Percentiles rank a stretch among this genome's conserved stretches.
These are phyloP conservation scores for Poeciliopsis presidionis DNA, from an alignment of 2,797 vertebrate genomes.

Conservation along the genomic window DNA sequence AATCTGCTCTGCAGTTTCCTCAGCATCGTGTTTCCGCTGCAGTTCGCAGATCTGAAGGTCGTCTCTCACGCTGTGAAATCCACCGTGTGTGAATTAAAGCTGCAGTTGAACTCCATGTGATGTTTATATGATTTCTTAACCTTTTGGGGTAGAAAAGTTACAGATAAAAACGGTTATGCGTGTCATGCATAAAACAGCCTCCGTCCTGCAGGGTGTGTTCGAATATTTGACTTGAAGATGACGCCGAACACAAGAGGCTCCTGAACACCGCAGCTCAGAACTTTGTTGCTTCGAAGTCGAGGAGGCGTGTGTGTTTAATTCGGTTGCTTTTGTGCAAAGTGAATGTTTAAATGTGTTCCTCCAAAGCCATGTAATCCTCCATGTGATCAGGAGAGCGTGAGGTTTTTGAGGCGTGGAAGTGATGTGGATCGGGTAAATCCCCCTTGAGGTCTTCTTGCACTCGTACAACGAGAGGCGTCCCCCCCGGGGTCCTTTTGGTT, in stretches of 20 bases:
- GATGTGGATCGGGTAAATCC: slow-evolving; percentile 66
- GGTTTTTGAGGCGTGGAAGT: slow-evolving; percentile 52
- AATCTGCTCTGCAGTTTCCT: neutral
- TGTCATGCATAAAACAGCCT: neutral
- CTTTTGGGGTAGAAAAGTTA: neutral
- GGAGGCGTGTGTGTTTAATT: slow-evolving; percentile 57
- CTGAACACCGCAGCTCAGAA: slow-evolving; percentile 8
- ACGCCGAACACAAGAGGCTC: neutral
- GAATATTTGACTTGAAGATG: neutral
- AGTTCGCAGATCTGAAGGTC: neutral
- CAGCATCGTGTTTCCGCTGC: neutral
- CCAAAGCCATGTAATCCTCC: slow-evolving; percentile 69
- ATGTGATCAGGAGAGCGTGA: slow-evolving; percentile 67
- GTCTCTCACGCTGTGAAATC: neutral
- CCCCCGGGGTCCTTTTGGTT: slow-evolving; percentile 48
- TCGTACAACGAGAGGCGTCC: slow-evolving; percentile 54
- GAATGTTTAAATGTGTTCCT: slow-evolving; percentile 62
- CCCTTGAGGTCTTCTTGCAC: slow-evolving; percentile 56
- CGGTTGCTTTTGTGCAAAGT: slow-evolving; percentile 53
- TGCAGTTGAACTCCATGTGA: neutral
- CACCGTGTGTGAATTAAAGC: neutral
- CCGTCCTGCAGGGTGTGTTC: neutral
- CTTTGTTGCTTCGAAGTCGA: slow-evolving; percentile 40
- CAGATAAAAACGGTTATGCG: neutral
- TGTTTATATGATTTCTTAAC: neutral